Conservation (phyloP, 1,140 invertebrate genomes). For the Hydropsyche tenuis region DNA sequence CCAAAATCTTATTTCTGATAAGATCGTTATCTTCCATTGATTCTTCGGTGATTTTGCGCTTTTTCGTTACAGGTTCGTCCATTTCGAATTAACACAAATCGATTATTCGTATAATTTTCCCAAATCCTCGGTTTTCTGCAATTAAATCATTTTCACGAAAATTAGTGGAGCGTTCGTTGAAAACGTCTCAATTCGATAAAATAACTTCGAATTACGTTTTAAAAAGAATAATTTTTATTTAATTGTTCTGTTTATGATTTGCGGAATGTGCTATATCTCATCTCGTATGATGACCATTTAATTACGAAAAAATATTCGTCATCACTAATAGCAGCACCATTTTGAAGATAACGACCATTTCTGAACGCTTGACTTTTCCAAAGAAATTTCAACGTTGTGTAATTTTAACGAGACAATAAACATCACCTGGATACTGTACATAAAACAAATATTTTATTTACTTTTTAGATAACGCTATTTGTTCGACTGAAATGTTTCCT, state of each 20-base stretch:
- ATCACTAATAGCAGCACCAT: too few relatives aligned
- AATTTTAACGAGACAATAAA: too few relatives aligned
- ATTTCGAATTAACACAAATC: too few relatives aligned
- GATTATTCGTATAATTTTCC: neutral
- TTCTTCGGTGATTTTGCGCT: conserved; percentile 10
- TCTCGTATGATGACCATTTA: neutral
- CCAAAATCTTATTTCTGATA: neutral
- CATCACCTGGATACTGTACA: too few relatives aligned
- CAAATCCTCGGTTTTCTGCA: conserved; percentile 32
- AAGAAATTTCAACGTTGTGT: too few relatives aligned
- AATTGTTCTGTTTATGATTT: conserved; percentile 1
- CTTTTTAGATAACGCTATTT: too few relatives aligned
- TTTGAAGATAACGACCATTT: too few relatives aligned
- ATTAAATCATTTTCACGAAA: conserved; percentile 28
- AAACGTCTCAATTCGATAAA: neutral
- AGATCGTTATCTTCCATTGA: neutral
- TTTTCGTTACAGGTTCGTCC: conserved; percentile 35
- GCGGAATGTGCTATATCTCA: neutral
- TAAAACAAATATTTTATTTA: too few relatives aligned
- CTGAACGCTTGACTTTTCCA: too few relatives aligned
- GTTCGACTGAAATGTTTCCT: too few relatives aligned
- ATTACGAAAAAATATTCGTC: neutral
- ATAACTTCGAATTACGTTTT: neutral
- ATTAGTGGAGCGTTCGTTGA: conserved; percentile 15
- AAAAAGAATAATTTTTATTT: neutral